A percentile compares a stretch with the other conserved stretches of the same genome.
Evolutionary conservation across 2,113 vertebrate species (phyloP).

Genomic region (Pituophis catenifer): DNA sequence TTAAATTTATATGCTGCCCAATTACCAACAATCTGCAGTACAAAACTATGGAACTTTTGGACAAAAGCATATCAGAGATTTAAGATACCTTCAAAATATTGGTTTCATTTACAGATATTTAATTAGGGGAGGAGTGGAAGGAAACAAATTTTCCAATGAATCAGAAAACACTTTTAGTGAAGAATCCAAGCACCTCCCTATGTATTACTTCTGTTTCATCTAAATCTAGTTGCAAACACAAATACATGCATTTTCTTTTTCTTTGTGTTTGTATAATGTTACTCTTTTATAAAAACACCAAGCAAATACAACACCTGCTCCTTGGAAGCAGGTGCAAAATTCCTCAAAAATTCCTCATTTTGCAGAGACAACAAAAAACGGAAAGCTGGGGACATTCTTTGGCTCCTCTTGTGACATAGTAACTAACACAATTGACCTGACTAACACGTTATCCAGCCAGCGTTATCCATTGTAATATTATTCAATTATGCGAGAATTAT

Average conservation of each 20-base stretch:
- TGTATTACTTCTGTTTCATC: not conserved
- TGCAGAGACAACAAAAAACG: not conserved
- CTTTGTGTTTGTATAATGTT: not conserved
- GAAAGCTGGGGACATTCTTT: not conserved
- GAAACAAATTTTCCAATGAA: not conserved
- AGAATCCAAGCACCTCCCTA: not conserved
- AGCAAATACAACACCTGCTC: not conserved
- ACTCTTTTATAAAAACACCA: not conserved
- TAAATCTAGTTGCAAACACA: not conserved
- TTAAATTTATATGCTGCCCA: not conserved
- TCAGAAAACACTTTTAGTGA: not conserved
- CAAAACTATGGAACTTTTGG: not conserved
- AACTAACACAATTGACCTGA: not conserved
- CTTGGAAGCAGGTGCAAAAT: not conserved
- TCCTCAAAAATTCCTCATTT: not conserved
- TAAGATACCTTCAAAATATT: not conserved
- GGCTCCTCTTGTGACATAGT: not conserved
- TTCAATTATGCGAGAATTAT: not conserved
- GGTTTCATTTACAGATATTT: not conserved
- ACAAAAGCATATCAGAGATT: not conserved
- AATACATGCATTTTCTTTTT: no score
- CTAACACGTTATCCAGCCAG: not conserved
- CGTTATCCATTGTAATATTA: not conserved
- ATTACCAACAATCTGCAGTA: not conserved
- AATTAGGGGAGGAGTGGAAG: not conserved